Evolutionary conservation across 2,113 vertebrate genomes (phyloP), one percentile per base, ranked within the genome.

Genomic region (Varanus salvator): DNA sequence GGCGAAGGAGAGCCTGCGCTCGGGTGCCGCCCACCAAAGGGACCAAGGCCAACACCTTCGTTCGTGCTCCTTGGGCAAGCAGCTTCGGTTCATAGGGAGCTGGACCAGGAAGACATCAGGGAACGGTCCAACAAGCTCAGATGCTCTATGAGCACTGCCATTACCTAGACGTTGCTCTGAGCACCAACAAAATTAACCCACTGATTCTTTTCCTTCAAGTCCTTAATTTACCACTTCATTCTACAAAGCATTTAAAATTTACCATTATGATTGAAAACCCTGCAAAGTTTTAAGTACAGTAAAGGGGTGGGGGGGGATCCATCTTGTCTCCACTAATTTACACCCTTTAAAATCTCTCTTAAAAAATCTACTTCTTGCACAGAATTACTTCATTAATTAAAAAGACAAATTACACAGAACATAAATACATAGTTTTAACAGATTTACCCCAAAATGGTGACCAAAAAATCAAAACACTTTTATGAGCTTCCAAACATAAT

Each of bases 381-480:
- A 96, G 92, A 97, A 96, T 94, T 89, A 97, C 93, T 96, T 97
- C 94, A 97, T 97, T 97, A 97, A 97, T 97, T 95, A 96, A 96
- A 93, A 95, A 96, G 97, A 97, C 87, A 96, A 97, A 98, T 97
- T 97, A 98, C 96, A 97, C 93, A 96, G 93, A 98, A 98, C 98
- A 98, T 98, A 98, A 98, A 99, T 98, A 99, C 96, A 97, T 97
- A 97, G 97, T 64, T 64, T 97, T 97, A 97, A 98, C 94, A 96
- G 94, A 96, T 97, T 96, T 86, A 95, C 94, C 97, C 96, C 94
- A 87, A 95, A 93, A 90, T 34, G 92, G 87, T 92, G 87, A 95
- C 93, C 94, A 86, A 91, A 60, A 87, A 84, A 88, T 64, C 80
- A 91, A 66, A 90, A 96, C 89, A 50, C 60, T 87, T 93, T 89